Evolutionary conservation across 1,140 invertebrate genomes (phyloP).

Genomic region (Sitodiplosis mosellana): DNA sequence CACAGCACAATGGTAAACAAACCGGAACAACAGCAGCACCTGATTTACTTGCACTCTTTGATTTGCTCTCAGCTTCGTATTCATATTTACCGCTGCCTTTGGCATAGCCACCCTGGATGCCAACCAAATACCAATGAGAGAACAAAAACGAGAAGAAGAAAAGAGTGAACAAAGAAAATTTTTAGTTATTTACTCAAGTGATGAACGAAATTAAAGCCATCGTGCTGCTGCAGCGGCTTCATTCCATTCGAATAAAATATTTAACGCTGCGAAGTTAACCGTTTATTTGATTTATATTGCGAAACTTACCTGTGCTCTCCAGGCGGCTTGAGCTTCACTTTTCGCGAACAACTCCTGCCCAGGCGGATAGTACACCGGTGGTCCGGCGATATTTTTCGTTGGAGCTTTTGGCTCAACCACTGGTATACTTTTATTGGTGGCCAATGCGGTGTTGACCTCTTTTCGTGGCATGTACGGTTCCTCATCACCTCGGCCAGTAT

Average conservation of each 20-base stretch:
- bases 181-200: too few relatives aligned
- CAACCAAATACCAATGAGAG: too few relatives aligned
- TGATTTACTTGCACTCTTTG: slow-evolving; percentile 52
- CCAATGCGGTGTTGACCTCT: slow-evolving; percentile 21
- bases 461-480: slow-evolving; percentile 22
- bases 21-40: slow-evolving; percentile 63
- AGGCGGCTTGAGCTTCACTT: slow-evolving; percentile 38
- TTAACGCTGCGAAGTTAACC: too few relatives aligned
- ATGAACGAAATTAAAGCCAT: too few relatives aligned
- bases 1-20: slow-evolving; percentile 73
- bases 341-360: slow-evolving; percentile 57
- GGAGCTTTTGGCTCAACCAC: slow-evolving; percentile 26
- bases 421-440: slow-evolving; percentile 27
- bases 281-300: too few relatives aligned
- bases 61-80: slow-evolving; percentile 51
- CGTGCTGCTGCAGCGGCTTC: too few relatives aligned
- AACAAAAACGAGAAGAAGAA: too few relatives aligned
- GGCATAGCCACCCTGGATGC: slow-evolving; percentile 47
- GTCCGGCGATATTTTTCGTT: slow-evolving; percentile 52
- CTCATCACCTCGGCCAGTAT: slow-evolving; percentile 22
- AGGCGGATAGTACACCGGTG: slow-evolving; percentile 76
- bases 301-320: slow-evolving; percentile 32
- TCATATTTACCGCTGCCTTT: slow-evolving; percentile 52
- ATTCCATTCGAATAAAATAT: too few relatives aligned
- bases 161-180: too few relatives aligned